Evolutionary conservation across 2,797 vertebrate genomes (phyloP).

Genomic region (Chelonia mydas): DNA sequence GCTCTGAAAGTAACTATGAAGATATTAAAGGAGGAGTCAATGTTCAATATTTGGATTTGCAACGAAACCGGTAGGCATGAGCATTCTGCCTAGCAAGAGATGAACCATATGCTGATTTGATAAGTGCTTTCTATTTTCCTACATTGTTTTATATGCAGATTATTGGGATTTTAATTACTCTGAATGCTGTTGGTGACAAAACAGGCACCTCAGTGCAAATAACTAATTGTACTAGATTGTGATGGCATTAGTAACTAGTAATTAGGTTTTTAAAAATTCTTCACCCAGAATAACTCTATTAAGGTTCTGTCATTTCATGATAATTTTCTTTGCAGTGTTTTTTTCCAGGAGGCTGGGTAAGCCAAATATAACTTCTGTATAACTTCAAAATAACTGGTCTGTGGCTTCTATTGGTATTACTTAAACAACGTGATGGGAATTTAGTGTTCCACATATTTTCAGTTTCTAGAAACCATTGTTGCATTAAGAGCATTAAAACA

Average conservation of each 20-base stretch:
- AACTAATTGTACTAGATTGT: not conserved
- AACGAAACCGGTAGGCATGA: constrained; percentile 89
- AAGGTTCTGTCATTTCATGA: not conserved
- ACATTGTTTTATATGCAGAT: not conserved
- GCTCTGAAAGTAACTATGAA: constrained; percentile 94
- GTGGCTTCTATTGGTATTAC: not conserved
- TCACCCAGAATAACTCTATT: not conserved
- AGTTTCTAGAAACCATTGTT: not conserved
- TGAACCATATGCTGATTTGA: not conserved
- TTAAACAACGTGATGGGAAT: not conserved
- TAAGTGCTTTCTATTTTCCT: not conserved
- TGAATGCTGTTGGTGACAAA: not conserved
- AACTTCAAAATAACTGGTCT: not conserved
- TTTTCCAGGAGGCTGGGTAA: not conserved
- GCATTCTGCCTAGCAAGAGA: not conserved
- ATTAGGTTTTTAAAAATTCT: not conserved
- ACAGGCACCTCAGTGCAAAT: fast-evolving
- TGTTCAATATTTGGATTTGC: constrained; percentile 90
- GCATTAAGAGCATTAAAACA: not conserved
- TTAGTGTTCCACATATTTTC: not conserved
- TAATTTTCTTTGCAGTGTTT: not conserved
- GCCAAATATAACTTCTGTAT: not conserved
- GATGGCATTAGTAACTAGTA: not conserved
- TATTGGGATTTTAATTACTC: not conserved
- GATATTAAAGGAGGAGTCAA: constrained; percentile 92